A percentile compares a stretch with the other conserved stretches of the same genome.
These are phyloP conservation scores for Melanerpes aurifrons DNA, from an alignment of 2,113 vertebrate genomes.

Conservation along the genomic window DNA sequence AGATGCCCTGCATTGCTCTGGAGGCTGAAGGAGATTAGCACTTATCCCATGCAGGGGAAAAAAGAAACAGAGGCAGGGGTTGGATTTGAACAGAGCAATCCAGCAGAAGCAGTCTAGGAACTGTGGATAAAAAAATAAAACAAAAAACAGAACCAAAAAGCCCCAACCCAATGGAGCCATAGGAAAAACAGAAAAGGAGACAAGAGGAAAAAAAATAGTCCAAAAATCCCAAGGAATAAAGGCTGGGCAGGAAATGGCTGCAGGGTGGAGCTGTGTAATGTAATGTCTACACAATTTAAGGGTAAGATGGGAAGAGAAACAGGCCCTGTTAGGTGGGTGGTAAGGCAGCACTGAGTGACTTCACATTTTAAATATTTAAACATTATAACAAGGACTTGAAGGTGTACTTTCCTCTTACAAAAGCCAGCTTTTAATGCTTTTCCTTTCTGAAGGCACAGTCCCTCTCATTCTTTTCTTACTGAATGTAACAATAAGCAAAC, in stretches of 20 bases:
- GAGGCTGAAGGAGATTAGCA: neutral
- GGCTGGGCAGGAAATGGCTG: conserved; percentile 31
- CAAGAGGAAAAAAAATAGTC: neutral
- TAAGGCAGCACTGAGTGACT: neutral
- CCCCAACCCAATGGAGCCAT: neutral
- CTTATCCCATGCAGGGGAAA: neutral
- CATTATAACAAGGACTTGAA: neutral
- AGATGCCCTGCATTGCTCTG: neutral
- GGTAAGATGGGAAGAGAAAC: neutral
- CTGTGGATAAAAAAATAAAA: neutral
- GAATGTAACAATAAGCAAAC: neutral
- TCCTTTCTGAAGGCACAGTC: neutral
- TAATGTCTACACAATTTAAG: neutral
- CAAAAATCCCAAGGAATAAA: neutral
- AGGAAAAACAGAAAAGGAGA: neutral
- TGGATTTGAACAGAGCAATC: neutral
- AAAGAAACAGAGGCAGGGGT: neutral
- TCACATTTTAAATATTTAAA: conserved; percentile 44
- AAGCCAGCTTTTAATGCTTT: neutral
- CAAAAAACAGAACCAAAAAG: neutral
- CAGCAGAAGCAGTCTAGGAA: neutral
- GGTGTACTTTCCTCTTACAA: neutral
- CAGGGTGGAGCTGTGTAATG: neutral
- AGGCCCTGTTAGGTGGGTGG: conserved; percentile 5
- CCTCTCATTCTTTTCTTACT: neutral